Percentiles rank a stretch among this genome's conserved stretches.
Conservation (phyloP, 1,140 invertebrate species). For the Drosophila lacteicornis region DNA sequence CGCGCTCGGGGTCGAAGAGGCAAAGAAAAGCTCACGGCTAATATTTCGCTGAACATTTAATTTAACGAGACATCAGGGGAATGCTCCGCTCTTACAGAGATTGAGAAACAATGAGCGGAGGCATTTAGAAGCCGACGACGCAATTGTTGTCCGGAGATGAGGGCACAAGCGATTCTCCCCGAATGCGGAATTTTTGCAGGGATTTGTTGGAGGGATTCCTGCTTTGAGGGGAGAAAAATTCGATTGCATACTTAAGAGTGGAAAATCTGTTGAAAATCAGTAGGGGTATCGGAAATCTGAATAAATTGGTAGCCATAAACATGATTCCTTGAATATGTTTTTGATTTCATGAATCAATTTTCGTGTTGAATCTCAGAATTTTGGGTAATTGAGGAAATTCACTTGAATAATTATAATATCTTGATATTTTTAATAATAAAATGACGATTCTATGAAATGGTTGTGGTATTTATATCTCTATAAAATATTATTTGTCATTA, state of each 20-base stretch:
- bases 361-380: neutral
- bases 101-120: conserved; percentile 46
- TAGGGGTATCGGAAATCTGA: conserved; percentile 25
- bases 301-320: conserved; percentile 13
- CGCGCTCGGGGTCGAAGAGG: conserved; percentile 34
- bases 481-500: too few species aligned
- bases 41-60: conserved; percentile 84
- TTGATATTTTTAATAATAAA: neutral
- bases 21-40: conserved; percentile 48
- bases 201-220: conserved; percentile 1
- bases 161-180: neutral
- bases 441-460: too few species aligned
- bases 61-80: conserved; percentile 72
- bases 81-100: conserved; percentile 48
- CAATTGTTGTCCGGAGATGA: conserved; percentile 21
- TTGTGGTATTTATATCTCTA: too few species aligned
- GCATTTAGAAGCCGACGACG: conserved; percentile 33
- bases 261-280: conserved; percentile 14
- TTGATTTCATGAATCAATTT: conserved; percentile 20
- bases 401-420: neutral
- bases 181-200: conserved; percentile 20
- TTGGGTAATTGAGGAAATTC: too few species aligned
- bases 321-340: conserved; percentile 20
- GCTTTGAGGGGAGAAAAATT: neutral
- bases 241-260: conserved; percentile 21